phyloP scores from a whole-genome alignment of 2,113 vertebrate species.

The Microcebus tavaratra region DNA sequence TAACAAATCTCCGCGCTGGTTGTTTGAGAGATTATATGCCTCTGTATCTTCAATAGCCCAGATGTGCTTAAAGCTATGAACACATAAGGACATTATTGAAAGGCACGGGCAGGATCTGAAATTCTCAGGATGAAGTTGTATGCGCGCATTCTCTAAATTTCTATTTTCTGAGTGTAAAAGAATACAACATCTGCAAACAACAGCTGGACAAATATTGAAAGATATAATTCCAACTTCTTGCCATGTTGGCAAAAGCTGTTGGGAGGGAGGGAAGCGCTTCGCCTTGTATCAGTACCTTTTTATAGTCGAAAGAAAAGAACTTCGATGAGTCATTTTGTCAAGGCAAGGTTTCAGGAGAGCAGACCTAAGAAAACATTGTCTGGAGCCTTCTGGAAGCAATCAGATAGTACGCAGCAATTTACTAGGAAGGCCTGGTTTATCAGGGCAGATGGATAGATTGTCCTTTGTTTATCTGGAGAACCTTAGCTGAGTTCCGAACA shows the following conservation, averaged over 20 bases:
- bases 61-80: slow-evolving; percentile 71
- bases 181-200: slow-evolving; percentile 77
- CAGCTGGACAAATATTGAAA: slow-evolving; percentile 79
- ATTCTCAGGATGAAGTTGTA: slow-evolving; percentile 70
- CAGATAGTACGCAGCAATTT: neutral
- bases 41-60: slow-evolving; percentile 76
- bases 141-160: slow-evolving; percentile 57
- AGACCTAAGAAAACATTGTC: neutral
- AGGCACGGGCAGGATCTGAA: slow-evolving; percentile 49
- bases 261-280: neutral
- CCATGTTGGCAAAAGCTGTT: slow-evolving; percentile 64
- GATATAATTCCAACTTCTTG: slow-evolving; percentile 63
- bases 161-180: slow-evolving; percentile 60
- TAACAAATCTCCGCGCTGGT: slow-evolving; percentile 57
- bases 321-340: neutral
- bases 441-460: neutral
- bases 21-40: slow-evolving; percentile 49
- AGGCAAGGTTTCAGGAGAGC: neutral
- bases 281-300: slow-evolving; percentile 41
- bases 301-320: neutral
- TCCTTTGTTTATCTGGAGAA: slow-evolving; percentile 11
- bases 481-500: slow-evolving; percentile 15
- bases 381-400: neutral
- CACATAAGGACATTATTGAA: slow-evolving; percentile 70
- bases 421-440: neutral